Base-by-base conservation (phyloP, 2,113 vertebrate species). In the Ciconia stormi region DNA sequence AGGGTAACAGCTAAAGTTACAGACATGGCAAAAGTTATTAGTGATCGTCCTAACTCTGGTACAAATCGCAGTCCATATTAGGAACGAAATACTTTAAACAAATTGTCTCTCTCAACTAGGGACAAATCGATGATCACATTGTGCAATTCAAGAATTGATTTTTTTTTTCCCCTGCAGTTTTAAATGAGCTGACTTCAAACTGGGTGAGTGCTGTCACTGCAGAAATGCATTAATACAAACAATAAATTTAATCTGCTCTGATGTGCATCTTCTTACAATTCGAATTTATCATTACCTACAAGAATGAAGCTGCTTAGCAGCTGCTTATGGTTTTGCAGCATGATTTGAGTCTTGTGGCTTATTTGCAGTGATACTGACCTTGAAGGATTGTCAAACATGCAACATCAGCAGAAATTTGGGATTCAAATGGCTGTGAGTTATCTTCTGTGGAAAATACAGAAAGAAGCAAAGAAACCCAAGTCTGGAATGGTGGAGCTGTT, bases 281-380 rank as follows among this genome's bases (percentile, higher is more conserved):
- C 90, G 22, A 36, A 59, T 96, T 79, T 73, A 40, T 49, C 52
- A 55, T 89, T 85, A 29, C 80, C 25, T 79, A 36, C 42, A 91
- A 56, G 40, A 95, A 74, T 62, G 62, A 95, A 80, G 29, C 36
- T 87, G 38, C 40, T 94, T 84, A 85, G 34, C 25, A 56, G 58
- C 34, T 67, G 5, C 69, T 94, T 90, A 59, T 1, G 23, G 42
- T 85, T 97, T 63, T 92, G 44, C 77, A 84, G 50, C 27, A 34
- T 27, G 8, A 63, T 87, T 95, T 83, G 36, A 59, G 44, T 90
- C 36, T 87, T 5, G 15, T 63, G 58, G 42, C 38, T 95, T 91
- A 52, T 95, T 95, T 96, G 61, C 67, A 77, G 53, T 69, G 55
- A 36, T 40, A 32, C 30, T 80, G 93, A 96, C 95, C 90, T 93